Percentiles rank a stretch among this genome's conserved stretches.
Evolutionary conservation across 92 coral and sea anemone species (phyloP).

Genomic region (Paramuricea clavata): DNA sequence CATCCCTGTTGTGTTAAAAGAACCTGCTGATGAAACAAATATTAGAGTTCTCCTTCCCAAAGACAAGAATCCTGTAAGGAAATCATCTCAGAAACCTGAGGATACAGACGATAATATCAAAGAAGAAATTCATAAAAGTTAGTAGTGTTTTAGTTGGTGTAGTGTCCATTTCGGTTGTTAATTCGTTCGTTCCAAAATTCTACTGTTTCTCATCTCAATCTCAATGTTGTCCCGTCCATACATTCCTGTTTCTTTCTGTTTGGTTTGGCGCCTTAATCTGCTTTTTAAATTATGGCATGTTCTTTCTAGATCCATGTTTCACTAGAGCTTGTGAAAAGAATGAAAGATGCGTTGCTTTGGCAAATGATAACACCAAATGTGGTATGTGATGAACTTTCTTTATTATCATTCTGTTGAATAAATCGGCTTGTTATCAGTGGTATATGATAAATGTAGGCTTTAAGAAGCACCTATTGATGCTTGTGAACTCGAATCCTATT

Average conservation of each 20-base stretch:
- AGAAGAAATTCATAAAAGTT: slow-evolving; percentile 58
- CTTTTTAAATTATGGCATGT: too few relatives aligned
- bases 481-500: too few relatives aligned
- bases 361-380: slow-evolving; percentile 24
- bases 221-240: too few relatives aligned
- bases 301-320: slow-evolving; percentile 36
- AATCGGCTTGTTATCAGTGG: too few relatives aligned
- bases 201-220: background rate
- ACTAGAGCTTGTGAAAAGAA: slow-evolving; percentile 29
- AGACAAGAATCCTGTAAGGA: slow-evolving; percentile 16
- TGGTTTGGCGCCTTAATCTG: too few relatives aligned
- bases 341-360: slow-evolving; percentile 12
- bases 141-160: background rate
- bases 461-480: too few relatives aligned
- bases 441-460: too few relatives aligned
- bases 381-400: slow-evolving; percentile 6
- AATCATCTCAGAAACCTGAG: slow-evolving; percentile 24
- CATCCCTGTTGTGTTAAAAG: slow-evolving; percentile 83
- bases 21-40: slow-evolving; percentile 51
- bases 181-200: background rate
- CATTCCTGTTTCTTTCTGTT: background rate
- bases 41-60: slow-evolving; percentile 39
- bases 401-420: too few relatives aligned
- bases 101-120: slow-evolving; percentile 38
- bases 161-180: background rate